Evolutionary conservation across 2,797 vertebrate species (phyloP).

Genomic region (Hydrocynus forskahlii): DNA sequence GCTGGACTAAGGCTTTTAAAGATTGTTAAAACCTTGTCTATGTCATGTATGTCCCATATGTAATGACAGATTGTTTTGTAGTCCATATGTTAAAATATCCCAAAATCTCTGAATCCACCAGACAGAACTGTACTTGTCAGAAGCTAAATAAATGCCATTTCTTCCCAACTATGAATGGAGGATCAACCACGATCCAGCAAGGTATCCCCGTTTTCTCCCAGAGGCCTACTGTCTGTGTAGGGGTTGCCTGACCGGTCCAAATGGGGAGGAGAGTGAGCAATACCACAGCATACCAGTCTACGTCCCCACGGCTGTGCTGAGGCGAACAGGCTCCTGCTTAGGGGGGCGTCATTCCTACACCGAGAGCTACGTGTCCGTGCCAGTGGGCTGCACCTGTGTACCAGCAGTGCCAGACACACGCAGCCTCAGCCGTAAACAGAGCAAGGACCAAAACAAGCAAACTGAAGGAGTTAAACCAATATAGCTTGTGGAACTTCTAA

Average conservation of each 20-base stretch:
- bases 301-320: constrained; percentile 87
- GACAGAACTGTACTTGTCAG: background rate
- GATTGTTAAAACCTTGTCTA: background rate
- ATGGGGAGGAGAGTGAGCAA: constrained; percentile 80
- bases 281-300: constrained; percentile 88
- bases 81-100: background rate
- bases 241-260: constrained; percentile 85
- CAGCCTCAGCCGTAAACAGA: constrained; percentile 67
- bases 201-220: constrained; percentile 90
- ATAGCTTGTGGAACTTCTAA: background rate
- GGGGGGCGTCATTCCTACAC: constrained; percentile 85
- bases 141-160: background rate
- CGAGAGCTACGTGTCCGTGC: constrained; percentile 87
- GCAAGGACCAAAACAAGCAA: constrained; percentile 52
- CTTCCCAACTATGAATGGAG: constrained; percentile 64
- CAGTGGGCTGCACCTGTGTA: constrained; percentile 93
- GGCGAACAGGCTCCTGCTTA: constrained; percentile 79
- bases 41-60: background rate
- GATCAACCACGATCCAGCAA: constrained; percentile 83
- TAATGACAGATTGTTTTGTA: too few relatives aligned
- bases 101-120: background rate
- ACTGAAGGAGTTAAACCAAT: background rate
- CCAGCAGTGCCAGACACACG: constrained; percentile 74
- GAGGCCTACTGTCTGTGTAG: constrained; percentile 94
- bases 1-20: background rate